Conservation (phyloP, 2,888 invertebrate species). For the Drosophila incognita region DNA sequence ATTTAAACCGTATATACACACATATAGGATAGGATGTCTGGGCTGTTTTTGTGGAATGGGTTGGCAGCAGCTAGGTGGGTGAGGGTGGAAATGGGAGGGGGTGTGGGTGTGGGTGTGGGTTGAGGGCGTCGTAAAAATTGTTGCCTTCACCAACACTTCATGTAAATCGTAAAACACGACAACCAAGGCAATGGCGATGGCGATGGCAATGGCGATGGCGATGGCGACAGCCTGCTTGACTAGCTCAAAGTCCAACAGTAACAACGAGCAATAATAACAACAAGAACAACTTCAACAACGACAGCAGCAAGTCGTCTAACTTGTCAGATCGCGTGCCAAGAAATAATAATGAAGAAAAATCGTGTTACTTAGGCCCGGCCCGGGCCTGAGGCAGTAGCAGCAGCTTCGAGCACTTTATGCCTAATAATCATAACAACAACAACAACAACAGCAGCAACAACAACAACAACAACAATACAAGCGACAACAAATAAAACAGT, state of each 20-base stretch:
- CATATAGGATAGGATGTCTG: constrained; percentile 9
- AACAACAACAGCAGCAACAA: constrained; percentile 12
- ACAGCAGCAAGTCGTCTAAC: constrained; percentile 58
- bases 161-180: constrained; percentile 72
- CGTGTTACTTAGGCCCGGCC: constrained; percentile 73
- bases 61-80: constrained; percentile 1
- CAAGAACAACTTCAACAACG: constrained; percentile 23
- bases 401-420: constrained; percentile 64
- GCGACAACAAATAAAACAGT: constrained; percentile 10
- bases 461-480: constrained; percentile 16
- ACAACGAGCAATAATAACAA: constrained; percentile 30
- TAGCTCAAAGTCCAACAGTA: constrained; percentile 68
- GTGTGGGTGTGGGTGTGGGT: constrained; percentile 5
- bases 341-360: constrained; percentile 80
- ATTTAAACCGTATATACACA: constrained; percentile 13
- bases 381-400: constrained; percentile 32
- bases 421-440: constrained; percentile 59
- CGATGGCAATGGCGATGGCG: constrained; percentile 54
- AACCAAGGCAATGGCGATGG: constrained; percentile 49
- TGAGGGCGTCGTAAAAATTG: constrained; percentile 32
- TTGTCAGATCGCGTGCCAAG: constrained; percentile 80
- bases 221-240: constrained; percentile 75
- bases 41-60: constrained; percentile 17
- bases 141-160: constrained; percentile 59
- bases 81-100: neutral